Base-by-base conservation (phyloP, 2,888 invertebrate genomes). In the Pollenia angustigena region DNA sequence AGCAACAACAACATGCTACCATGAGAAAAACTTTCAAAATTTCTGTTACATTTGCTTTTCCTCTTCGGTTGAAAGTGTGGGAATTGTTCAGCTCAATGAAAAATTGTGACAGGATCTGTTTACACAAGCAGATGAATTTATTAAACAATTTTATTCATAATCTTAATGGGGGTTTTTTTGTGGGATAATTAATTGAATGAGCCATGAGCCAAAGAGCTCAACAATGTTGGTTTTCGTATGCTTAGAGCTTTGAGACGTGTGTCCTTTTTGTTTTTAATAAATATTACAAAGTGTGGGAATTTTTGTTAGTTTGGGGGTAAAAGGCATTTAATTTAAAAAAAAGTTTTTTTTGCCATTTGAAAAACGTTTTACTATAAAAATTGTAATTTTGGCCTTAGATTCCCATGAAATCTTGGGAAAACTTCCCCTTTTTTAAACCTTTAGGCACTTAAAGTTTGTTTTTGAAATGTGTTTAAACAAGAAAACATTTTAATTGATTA, bases 181-280 rank as follows among this genome's bases (percentile, higher is more conserved):
- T 60, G 6, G 6, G n/a, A n/a, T 42, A 64, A 52, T 6, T 64
- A 52, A 32, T 32, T 32, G 32, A 32, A 32, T 32, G 32, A 32
- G 32, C 32, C 4, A 23, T 10, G 14, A 50, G 14, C 7, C 6
- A 8, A 32, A 46, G 1, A n/a, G 8, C 54, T 75, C 44, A 75
- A 64, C 14, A 52, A n/a, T 7, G 16, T 58, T 48, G 50, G 11
- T 50, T 40, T 16, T 46, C n/a, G 0, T 16, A 48, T 75, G n/a
- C 54, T 56, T 74, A 75, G 54, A 68, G 68, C 69, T 54, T 8
- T 32, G 32, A 42, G 58, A 66, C 50, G 72, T 72, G 78, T 72
- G 56, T 72, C 56, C 9, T 66, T 66, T 16, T 42, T n/a, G 2
- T n/a, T 6, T 16, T 9, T n/a, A 7, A 16, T 42, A 42, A 42